Evolutionary conservation across 2,888 invertebrate species (phyloP).

Genomic region (Tetranychus piercei): DNA sequence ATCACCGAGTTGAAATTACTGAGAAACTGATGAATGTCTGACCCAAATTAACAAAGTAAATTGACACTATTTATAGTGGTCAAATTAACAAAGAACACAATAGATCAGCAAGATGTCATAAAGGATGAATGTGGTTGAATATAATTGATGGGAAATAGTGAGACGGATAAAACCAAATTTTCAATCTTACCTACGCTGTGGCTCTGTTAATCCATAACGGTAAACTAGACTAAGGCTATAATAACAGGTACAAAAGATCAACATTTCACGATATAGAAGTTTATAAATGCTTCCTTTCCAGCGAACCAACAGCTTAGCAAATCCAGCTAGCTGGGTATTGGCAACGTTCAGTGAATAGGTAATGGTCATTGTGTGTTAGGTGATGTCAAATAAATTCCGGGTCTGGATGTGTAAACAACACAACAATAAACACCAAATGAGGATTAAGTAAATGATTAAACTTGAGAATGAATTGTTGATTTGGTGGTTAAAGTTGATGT

Average conservation of each 20-base stretch:
- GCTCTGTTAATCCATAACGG: slow-evolving; percentile 35
- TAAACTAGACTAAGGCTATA: slow-evolving; percentile 39
- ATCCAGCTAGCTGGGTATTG: slow-evolving; percentile 34
- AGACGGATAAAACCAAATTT: neutral
- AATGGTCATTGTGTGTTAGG: slow-evolving; percentile 28
- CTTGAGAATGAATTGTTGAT: too few relatives aligned
- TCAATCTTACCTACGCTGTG: slow-evolving; percentile 37
- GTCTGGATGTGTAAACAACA: neutral
- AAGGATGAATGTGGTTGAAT: neutral
- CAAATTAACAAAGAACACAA: too few relatives aligned
- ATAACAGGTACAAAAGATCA: slow-evolving; percentile 38
- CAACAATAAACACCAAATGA: neutral
- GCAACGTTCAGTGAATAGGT: slow-evolving; percentile 32
- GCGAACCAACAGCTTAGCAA: slow-evolving; percentile 40
- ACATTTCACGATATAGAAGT: slow-evolving; percentile 40
- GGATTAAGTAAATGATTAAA: neutral
- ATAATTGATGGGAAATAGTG: neutral
- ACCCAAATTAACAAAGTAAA: too few relatives aligned
- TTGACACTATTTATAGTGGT: too few relatives aligned
- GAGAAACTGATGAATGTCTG: too few relatives aligned
- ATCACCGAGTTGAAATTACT: too few relatives aligned
- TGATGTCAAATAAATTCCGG: neutral
- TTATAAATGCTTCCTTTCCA: slow-evolving; percentile 43
- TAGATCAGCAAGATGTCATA: too few relatives aligned
- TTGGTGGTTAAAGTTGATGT: too few relatives aligned